phyloP scores from a whole-genome alignment of 2,888 invertebrate genomes.

The Cetonia aurata region DNA sequence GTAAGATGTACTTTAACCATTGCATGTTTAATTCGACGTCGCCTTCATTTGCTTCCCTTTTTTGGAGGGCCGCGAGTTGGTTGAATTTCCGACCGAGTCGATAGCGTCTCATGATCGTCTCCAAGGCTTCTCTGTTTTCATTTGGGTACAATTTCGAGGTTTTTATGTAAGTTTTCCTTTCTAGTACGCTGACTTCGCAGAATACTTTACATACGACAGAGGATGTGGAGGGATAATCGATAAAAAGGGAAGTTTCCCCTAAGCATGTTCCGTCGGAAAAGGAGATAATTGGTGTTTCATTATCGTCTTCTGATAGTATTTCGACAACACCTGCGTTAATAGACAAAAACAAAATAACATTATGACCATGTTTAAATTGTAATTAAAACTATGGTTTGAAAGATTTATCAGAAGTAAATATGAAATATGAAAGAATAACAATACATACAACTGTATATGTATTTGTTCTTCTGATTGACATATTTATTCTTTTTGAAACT shows the following conservation, averaged over 20 bases:
- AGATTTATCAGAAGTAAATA: no score
- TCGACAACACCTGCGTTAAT: slow-evolving; percentile 50
- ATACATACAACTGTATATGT: no score
- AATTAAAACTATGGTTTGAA: no score
- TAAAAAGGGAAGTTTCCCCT: slow-evolving; percentile 50
- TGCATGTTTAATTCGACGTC: slow-evolving; percentile 44
- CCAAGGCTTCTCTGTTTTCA: slow-evolving; percentile 41
- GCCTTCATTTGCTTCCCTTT: slow-evolving; percentile 11
- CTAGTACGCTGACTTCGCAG: slow-evolving; percentile 51
- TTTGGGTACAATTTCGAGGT: slow-evolving; percentile 49
- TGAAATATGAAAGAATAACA: no score
- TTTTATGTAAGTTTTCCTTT: slow-evolving; percentile 48
- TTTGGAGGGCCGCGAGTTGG: slow-evolving; percentile 20
- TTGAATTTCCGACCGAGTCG: slow-evolving; percentile 32
- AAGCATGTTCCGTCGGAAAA: slow-evolving; percentile 54
- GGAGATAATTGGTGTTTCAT: slow-evolving; percentile 55
- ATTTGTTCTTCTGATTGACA: no score
- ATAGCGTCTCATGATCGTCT: slow-evolving; percentile 45
- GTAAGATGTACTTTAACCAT: slow-evolving; percentile 47
- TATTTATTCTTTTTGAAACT: no score
- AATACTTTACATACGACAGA: slow-evolving; percentile 53
- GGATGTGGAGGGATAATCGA: slow-evolving; percentile 49
- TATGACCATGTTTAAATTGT: no score
- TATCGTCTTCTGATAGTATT: slow-evolving; percentile 54
- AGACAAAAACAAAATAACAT: not conserved